A percentile compares a stretch with the other conserved stretches of the same genome.
These are phyloP conservation scores for Argyresthia albistria DNA, from an alignment of 2,888 invertebrate genomes.

Conservation along the genomic window DNA sequence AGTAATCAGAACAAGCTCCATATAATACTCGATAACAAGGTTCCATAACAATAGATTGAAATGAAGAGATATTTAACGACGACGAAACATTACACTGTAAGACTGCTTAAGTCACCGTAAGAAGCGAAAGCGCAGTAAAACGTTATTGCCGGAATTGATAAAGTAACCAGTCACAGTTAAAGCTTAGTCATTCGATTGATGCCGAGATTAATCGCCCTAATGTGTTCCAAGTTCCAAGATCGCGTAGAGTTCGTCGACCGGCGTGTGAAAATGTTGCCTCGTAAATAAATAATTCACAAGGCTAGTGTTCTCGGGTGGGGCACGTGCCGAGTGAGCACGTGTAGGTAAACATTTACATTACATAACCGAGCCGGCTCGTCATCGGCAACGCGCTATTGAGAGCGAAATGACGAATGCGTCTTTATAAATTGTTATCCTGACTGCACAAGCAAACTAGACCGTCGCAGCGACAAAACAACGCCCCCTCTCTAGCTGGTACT, in stretches of 20 bases:
- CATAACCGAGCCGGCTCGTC: conserved; percentile 61
- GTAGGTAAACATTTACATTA: conserved; percentile 71
- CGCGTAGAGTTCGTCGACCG: conserved; percentile 65
- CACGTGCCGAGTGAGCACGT: conserved; percentile 62
- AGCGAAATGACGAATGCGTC: conserved; percentile 48
- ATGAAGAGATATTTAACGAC: too few relatives aligned
- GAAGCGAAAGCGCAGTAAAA: not conserved
- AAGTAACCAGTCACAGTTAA: conserved; percentile 2
- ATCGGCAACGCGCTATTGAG: conserved; percentile 56
- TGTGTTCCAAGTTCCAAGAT: conserved; percentile 68
- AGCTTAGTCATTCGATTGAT: conserved; percentile 22
- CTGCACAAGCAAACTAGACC: not conserved
- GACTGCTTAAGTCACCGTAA: too few relatives aligned
- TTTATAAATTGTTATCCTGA: conserved; percentile 22
- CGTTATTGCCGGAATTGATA: not conserved
- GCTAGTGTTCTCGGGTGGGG: conserved; percentile 67
- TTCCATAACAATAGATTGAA: too few relatives aligned
- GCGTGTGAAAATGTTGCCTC: conserved; percentile 71
- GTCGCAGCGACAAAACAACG: too few relatives aligned
- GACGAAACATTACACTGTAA: too few relatives aligned
- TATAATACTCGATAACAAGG: not conserved
- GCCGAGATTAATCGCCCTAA: conserved; percentile 60
- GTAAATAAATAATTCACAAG: conserved; percentile 74
- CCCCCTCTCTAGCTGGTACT: too few relatives aligned
- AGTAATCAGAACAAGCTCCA: not conserved